A percentile compares a stretch with the other conserved stretches of the same genome.
Evolutionary conservation across 2,113 vertebrate genomes (phyloP).

Genomic region (Callionymus lyra): DNA sequence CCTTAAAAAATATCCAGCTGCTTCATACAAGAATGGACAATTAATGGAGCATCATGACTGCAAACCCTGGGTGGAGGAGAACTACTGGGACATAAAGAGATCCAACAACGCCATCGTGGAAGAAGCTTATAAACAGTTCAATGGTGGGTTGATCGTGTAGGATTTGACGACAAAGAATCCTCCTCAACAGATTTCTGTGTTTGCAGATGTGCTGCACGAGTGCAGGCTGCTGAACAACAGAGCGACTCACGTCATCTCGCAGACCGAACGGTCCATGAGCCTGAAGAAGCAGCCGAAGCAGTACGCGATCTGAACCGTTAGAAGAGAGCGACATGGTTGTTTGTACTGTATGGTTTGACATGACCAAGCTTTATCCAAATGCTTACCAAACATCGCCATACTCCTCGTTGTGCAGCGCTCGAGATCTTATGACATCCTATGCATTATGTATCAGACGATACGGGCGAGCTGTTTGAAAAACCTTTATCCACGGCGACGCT

Average conservation of each 20-base stretch:
- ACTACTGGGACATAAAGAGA: conserved; percentile 70
- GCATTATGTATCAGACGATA: conserved; percentile 25
- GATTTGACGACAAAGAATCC: not conserved
- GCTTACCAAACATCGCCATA: conserved; percentile 42
- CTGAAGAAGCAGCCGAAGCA: conserved; percentile 69
- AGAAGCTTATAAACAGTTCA: conserved; percentile 73
- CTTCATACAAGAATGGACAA: conserved; percentile 68
- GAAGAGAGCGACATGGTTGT: conserved; percentile 4
- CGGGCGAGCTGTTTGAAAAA: conserved; percentile 22
- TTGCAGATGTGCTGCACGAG: conserved; percentile 71
- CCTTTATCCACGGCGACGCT: conserved; percentile 34
- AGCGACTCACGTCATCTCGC: conserved; percentile 68
- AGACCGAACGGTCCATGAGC: conserved; percentile 65
- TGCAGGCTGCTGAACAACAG: conserved; percentile 73
- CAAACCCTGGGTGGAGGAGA: conserved; percentile 73
- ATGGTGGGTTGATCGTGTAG: conserved; percentile 39
- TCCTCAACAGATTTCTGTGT: no score
- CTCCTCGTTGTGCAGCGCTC: conserved; percentile 33
- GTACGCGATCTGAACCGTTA: conserved; percentile 58
- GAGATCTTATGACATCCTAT: conserved; percentile 27
- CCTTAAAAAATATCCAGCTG: conserved; percentile 38
- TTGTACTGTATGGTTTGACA: conserved; percentile 22
- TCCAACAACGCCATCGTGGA: conserved; percentile 69
- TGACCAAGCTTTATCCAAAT: conserved; percentile 37
- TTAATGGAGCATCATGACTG: conserved; percentile 58